Conservation (phyloP, 2,797 vertebrate species). For the Lateolabrax maculatus region DNA sequence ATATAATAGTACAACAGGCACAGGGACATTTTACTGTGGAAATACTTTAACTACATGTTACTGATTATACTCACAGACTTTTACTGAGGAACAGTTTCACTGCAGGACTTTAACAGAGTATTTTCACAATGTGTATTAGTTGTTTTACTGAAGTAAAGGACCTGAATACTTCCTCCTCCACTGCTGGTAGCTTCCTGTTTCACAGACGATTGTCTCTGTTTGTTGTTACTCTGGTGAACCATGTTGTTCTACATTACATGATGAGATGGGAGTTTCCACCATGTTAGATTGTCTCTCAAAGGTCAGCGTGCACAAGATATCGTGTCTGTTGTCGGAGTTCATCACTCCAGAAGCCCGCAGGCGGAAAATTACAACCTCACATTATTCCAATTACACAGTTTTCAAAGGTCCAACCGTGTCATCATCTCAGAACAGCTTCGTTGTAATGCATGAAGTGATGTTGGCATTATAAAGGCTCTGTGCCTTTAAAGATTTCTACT, state of each 20-base stretch:
- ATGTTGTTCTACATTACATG: background rate
- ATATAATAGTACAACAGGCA: too few species aligned
- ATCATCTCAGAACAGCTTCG: background rate
- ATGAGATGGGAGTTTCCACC: background rate
- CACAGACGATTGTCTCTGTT: too few species aligned
- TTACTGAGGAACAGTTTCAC: too few species aligned
- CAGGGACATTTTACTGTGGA: too few species aligned
- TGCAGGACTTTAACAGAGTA: too few species aligned
- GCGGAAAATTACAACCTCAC: conserved; percentile 18
- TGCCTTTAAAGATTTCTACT: conserved; percentile 10
- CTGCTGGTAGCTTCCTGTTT: too few species aligned
- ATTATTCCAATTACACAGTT: background rate
- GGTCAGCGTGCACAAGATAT: conserved; percentile 14
- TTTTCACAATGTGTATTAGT: too few species aligned
- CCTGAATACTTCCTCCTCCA: too few species aligned
- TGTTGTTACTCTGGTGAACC: background rate
- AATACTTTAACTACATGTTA: too few species aligned
- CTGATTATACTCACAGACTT: too few species aligned
- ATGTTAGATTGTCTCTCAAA: conserved; percentile 6
- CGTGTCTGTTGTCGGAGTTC: background rate
- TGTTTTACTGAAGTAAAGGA: too few species aligned
- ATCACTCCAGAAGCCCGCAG: background rate
- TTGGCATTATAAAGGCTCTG: background rate
- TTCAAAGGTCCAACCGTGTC: background rate
- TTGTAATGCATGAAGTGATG: background rate